Evolutionary conservation across 2,797 vertebrate genomes (phyloP).

Genomic region (Sphaeramia orbicularis): DNA sequence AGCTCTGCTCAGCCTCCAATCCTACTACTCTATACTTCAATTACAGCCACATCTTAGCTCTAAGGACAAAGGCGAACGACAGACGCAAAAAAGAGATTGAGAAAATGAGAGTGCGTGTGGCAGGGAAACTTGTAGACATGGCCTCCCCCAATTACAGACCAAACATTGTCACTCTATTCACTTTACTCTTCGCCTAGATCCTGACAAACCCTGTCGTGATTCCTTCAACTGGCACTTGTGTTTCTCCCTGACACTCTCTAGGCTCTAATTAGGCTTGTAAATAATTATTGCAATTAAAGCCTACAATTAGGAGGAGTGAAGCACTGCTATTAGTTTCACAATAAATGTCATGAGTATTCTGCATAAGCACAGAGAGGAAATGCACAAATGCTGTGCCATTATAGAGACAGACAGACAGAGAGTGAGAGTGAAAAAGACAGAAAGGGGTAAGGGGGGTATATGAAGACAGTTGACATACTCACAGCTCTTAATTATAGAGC

Average conservation of each 20-base stretch:
- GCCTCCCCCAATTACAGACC: constrained; percentile 72
- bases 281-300: constrained; percentile 91
- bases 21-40: constrained; percentile 13
- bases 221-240: constrained; percentile 78
- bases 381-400: constrained; percentile 72
- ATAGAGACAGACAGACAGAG: constrained; percentile 36
- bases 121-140: constrained; percentile 34
- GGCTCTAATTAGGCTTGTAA: constrained; percentile 90
- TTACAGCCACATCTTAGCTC: constrained; percentile 20
- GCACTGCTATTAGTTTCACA: constrained; percentile 83
- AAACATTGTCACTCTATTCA: constrained; percentile 62
- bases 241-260: constrained; percentile 80
- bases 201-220: constrained; percentile 79
- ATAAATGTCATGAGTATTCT: constrained; percentile 82
- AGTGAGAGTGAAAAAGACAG: constrained; percentile 65
- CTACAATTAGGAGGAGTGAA: constrained; percentile 86
- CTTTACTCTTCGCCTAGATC: constrained; percentile 67
- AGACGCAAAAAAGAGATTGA: constrained; percentile 20
- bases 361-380: constrained; percentile 75
- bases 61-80: constrained; percentile 18
- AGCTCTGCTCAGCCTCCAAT: constrained; percentile 36
- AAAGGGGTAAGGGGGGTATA: constrained; percentile 38
- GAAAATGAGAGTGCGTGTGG: constrained; percentile 13
- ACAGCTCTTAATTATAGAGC: constrained; percentile 80
- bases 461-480: constrained; percentile 71